Percentiles rank a stretch among this genome's conserved stretches.
These are phyloP conservation scores for Sebastes alutus DNA, from an alignment of 2,797 vertebrate genomes.

Conservation along the genomic window DNA sequence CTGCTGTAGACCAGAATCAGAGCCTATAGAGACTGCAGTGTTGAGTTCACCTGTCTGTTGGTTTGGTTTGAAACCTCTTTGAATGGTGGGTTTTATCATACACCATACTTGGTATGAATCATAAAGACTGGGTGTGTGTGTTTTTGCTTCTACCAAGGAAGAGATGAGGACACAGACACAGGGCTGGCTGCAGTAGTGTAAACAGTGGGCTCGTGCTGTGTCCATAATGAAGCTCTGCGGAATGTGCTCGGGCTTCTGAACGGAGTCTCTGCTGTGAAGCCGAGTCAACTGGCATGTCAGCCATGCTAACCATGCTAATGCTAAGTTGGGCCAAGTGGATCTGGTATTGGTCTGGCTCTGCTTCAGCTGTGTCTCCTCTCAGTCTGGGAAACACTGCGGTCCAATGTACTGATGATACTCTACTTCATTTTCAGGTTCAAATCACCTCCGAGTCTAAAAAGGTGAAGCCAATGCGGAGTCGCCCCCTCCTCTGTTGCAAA, in stretches of 20 bases:
- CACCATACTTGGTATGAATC: neutral
- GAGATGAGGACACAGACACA: conserved; percentile 14
- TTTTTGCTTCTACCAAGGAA: conserved; percentile 7
- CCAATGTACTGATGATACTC: neutral
- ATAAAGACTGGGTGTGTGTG: neutral
- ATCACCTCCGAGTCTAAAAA: neutral
- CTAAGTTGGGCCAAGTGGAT: conserved; percentile 48
- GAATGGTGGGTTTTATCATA: neutral
- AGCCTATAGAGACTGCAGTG: neutral
- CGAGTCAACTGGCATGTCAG: conserved; percentile 57
- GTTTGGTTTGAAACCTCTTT: neutral
- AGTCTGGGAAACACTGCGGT: conserved; percentile 51
- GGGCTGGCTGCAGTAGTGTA: conserved; percentile 56
- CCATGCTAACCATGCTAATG: conserved; percentile 46
- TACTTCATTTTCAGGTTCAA: neutral
- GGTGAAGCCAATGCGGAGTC: no score
- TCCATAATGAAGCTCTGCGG: conserved; percentile 65
- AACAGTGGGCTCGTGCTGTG: conserved; percentile 57
- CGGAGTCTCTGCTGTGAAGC: conserved; percentile 58
- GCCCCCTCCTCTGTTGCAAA: no score
- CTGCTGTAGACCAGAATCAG: neutral
- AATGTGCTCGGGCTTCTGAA: conserved; percentile 62
- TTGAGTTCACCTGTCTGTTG: neutral
- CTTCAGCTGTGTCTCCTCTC: conserved; percentile 59
- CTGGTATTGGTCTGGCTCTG: conserved; percentile 45